Evolutionary conservation across 2,797 vertebrate species (phyloP), one percentile per base, ranked within the genome.

Genomic region (Centroberyx gerrardi): DNA sequence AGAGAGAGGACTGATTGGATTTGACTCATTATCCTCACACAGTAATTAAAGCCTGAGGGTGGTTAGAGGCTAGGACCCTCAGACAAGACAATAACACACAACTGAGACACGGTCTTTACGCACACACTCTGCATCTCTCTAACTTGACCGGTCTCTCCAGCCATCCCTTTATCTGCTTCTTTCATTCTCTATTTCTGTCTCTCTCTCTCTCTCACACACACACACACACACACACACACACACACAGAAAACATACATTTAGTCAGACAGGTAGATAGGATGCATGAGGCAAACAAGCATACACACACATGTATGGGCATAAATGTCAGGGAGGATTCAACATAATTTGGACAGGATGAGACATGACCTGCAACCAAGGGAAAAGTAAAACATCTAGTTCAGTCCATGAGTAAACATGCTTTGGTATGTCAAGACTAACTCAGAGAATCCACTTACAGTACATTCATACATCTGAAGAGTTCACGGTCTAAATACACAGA

Each of bases 1-100:
- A 90, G 89, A 90, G 89, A 93, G 80, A 88, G 84, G 88, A 85
- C 91, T 92, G 94, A 95, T 95, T 95, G 92, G 93, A 94, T 95
- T 94, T 94, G 92, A 95, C 90, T 95, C 92, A 94, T 94, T 94
- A 95, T 95, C 88, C 87, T 89, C 85, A 90, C 85, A 87, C 83
- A 93, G 93, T 94, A 95, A 95, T 95, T 94, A 94, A 94, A 93
- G 94, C 94, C 94, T 87, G 87, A 87, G 92, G 94, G 87, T 87
- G 82, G 82, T 78, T 82, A 83, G 86, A 91, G 84, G 85, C 83
- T 82, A 80, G 81, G 85, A 88, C 88, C 85, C 78, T 86, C 80
- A 84, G 85, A 91, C 83, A 88, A 84, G 87, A 88, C 52, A 13
- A 40, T 56, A 68, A 77, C 59, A 58, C 52, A 49, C 33, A 49